Evolutionary conservation across 92 coral and sea anemone species (phyloP).

Genomic region (Parazoanthus darwini): DNA sequence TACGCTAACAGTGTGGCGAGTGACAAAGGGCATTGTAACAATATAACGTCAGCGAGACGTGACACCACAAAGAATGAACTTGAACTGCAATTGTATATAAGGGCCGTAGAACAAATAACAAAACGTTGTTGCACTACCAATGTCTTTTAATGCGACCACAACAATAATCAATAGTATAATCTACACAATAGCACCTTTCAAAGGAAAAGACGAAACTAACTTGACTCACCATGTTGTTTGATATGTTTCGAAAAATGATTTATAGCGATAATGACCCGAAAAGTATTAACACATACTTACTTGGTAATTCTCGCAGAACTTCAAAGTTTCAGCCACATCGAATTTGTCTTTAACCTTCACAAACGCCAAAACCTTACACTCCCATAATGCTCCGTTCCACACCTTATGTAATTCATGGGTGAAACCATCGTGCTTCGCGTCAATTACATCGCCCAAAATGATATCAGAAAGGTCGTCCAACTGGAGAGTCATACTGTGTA

Average conservation of each 20-base stretch:
- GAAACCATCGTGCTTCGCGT: neutral
- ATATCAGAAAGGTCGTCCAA: slow-evolving; percentile 3
- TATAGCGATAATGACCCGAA: neutral
- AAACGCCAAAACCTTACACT: slow-evolving; percentile 21
- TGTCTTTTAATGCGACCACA: too few relatives aligned
- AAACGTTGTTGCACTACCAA: too few relatives aligned
- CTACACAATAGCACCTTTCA: neutral
- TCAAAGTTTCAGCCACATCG: slow-evolving; percentile 26
- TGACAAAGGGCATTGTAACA: neutral
- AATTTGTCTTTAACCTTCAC: slow-evolving; percentile 20
- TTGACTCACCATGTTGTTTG: neutral
- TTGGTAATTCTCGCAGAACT: slow-evolving; percentile 18
- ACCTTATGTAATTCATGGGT: slow-evolving; percentile 14
- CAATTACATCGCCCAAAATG: slow-evolving; percentile 20
- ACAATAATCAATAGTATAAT: too few relatives aligned
- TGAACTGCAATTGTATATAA: neutral
- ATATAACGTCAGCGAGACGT: too few relatives aligned
- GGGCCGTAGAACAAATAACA: too few relatives aligned
- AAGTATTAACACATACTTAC: neutral
- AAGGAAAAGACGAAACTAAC: neutral
- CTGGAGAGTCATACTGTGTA: neutral
- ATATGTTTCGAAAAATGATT: neutral
- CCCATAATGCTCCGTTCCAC: slow-evolving; percentile 18
- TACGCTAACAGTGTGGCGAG: neutral
- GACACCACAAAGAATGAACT: neutral